A percentile compares a stretch with the other conserved stretches of the same genome.
phyloP scores from a whole-genome alignment of 2,888 invertebrate species.

The Coecobrya sp. region DNA sequence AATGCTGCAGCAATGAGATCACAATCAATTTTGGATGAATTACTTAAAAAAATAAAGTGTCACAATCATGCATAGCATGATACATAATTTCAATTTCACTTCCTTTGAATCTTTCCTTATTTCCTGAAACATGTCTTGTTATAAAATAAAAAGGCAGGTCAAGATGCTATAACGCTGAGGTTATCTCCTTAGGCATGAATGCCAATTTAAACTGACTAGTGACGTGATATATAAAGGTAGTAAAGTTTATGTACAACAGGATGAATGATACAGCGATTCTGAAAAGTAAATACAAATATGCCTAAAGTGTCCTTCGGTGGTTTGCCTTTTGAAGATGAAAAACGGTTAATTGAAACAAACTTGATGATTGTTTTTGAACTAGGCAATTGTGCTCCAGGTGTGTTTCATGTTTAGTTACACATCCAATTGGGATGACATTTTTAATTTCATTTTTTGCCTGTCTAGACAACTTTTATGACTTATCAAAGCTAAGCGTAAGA shows the following conservation, averaged over 20 bases:
- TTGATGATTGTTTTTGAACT: no score
- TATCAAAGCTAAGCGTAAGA: background rate
- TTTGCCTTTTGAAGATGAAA: no score
- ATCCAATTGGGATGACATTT: background rate
- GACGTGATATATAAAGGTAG: no score
- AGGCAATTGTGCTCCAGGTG: slow-evolving; percentile 41
- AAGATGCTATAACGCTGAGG: background rate
- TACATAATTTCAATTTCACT: slow-evolving; percentile 27
- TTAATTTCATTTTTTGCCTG: slow-evolving; percentile 13
- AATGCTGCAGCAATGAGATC: background rate
- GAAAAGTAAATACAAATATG: background rate
- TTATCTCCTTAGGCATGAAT: no score
- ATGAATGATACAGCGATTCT: background rate
- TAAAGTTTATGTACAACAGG: background rate
- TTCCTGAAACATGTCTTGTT: slow-evolving; percentile 4
- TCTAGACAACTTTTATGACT: background rate
- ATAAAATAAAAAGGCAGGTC: background rate
- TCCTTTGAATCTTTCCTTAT: slow-evolving; percentile 7
- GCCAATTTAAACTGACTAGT: no score
- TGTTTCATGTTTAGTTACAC: background rate
- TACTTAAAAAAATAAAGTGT: background rate
- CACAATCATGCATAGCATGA: background rate
- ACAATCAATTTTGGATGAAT: no score
- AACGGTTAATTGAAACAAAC: no score
- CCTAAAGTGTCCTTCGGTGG: background rate